Evolutionary conservation across 2,113 vertebrate species (phyloP), one percentile per base, ranked within the genome.

Genomic region (Cepphus grylle): DNA sequence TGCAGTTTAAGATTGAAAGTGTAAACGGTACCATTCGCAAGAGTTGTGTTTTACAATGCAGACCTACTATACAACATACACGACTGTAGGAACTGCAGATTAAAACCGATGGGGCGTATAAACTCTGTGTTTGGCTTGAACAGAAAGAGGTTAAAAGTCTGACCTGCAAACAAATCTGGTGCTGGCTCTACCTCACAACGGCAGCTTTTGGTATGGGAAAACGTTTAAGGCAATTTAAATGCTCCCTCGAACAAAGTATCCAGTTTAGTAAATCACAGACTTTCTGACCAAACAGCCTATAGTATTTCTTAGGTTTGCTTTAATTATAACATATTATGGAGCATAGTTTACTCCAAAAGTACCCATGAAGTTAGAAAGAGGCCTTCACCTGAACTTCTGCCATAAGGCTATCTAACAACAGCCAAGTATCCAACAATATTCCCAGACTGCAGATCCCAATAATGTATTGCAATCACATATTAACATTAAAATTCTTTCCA

Each of bases 51-150:
- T 96, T 85, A 92, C 85, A 95, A 93, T 94, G 36, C 84, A 86
- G 74, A 32, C 40, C 36, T n/a, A 53, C 84, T 30, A 72, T 8
- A 93, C 66, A 94, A 91, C 95, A 49, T 81, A 76, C 3, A 0
- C 6, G 6, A n/a, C 81, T n/a, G 49, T 22, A 88, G 78, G 66
- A 94, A 73, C 2, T 76, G 47, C 79, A 93, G 94, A 96, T 96
- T 95, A 96, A 93, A 97, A 93, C 59, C 5, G 78, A 96, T 94
- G 93, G 93, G 71, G 70, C n/a, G 34, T 90, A 53, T 72, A 97
- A 95, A 95, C 71, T 85, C 78, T 85, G 34, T 92, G 80, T 88
- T 93, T 76, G 74, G 78, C 66, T 58, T 45, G 73, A 58, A 22
- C 45, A 77, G 45, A 83, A 85, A n/a, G 47, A 85, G 70, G 92